Conservation (phyloP, 2,113 vertebrate genomes). For the Octodon degus region DNA sequence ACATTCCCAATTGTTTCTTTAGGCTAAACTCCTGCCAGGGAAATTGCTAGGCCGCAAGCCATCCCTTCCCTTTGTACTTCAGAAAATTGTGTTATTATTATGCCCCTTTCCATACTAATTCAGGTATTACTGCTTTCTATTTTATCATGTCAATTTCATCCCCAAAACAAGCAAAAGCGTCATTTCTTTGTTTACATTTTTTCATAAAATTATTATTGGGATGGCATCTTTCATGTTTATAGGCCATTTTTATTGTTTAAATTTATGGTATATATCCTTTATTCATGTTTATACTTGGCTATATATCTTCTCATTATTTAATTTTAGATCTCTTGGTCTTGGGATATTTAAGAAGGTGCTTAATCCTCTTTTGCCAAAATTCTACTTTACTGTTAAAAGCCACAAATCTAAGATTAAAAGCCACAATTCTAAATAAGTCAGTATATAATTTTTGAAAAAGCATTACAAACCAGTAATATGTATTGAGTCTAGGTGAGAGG, state of each 20-base stretch:
- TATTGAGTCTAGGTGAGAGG: neutral
- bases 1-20: slow-evolving; percentile 17
- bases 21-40: neutral
- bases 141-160: neutral
- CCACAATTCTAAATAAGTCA: neutral
- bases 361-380: neutral
- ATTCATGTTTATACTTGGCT: neutral
- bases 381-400: neutral
- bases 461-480: neutral
- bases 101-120: neutral
- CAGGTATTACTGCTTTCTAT: neutral
- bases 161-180: neutral
- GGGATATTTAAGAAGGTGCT: neutral
- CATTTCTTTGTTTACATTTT: neutral
- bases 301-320: neutral
- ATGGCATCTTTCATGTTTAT: neutral
- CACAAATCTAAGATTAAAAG: neutral
- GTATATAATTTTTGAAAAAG: slow-evolving; percentile 10
- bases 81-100: neutral
- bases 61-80: neutral
- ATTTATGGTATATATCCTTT: neutral
- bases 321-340: neutral
- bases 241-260: slow-evolving; percentile 6
- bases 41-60: neutral
- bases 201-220: neutral